Conservation (phyloP, 2,888 invertebrate genomes). For the Anagyrus pseudococci region DNA sequence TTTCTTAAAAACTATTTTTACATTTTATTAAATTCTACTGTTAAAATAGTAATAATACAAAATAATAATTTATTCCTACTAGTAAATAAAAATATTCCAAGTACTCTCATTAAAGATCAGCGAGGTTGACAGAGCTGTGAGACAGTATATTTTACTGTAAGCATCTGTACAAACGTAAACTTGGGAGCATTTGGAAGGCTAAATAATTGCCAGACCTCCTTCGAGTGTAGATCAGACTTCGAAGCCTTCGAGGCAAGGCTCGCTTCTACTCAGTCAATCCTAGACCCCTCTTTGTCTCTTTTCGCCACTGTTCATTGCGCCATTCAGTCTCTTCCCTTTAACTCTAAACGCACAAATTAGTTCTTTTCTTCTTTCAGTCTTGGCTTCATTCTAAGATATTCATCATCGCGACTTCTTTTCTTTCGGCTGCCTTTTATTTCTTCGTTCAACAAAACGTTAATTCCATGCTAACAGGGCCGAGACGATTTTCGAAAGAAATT, state of each 20-base stretch:
- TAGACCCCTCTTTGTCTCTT: conserved; percentile 21
- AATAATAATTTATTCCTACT: too few species aligned
- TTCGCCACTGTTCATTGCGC: conserved; percentile 19
- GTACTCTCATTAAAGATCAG: too few species aligned
- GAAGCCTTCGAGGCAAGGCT: conserved; percentile 18
- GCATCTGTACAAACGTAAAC: too few species aligned
- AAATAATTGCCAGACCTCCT: conserved; percentile 25
- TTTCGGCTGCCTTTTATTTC: conserved; percentile 9
- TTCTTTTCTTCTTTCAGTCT: conserved; percentile 14
- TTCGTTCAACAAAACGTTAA: conserved; percentile 20
- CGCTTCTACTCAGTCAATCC: conserved; percentile 11
- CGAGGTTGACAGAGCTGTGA: too few species aligned
- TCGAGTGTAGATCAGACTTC: background rate
- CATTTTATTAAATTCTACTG: too few species aligned
- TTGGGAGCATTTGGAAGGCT: conserved; percentile 4
- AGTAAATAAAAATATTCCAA: too few species aligned
- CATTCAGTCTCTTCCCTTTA: conserved; percentile 30
- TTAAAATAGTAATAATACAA: too few species aligned
- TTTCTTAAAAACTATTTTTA: too few species aligned
- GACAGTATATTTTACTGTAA: too few species aligned
- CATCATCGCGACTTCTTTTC: conserved; percentile 16
- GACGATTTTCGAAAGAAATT: too few species aligned
- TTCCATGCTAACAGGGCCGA: conserved; percentile 10
- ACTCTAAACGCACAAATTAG: conserved; percentile 30
- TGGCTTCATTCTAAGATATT: conserved; percentile 28